Percentiles rank a stretch among this genome's conserved stretches.
These are phyloP conservation scores for Leptura quadrifasciata DNA, from an alignment of 2,888 invertebrate species.

Conservation along the genomic window DNA sequence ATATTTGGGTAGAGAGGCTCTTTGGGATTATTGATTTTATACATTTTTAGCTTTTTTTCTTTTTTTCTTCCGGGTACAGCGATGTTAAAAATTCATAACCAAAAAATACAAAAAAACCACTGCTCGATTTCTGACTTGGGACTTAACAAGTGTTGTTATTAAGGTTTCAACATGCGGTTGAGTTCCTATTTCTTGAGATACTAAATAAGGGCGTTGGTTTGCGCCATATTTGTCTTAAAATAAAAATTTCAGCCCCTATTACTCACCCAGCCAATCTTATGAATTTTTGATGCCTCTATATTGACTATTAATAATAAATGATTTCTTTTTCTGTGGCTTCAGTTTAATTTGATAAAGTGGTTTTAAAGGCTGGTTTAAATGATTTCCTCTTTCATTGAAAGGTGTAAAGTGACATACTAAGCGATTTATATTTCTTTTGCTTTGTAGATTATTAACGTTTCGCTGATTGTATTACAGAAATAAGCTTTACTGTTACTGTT, in stretches of 20 bases:
- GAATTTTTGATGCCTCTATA: constrained; percentile 55
- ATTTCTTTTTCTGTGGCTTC: constrained; percentile 27
- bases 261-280: constrained; percentile 48
- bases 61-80: constrained; percentile 56
- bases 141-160: constrained; percentile 45
- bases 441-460: constrained; percentile 51
- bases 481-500: constrained; percentile 54
- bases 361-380: not conserved
- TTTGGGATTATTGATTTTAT: constrained; percentile 48
- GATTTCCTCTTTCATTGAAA: constrained; percentile 5
- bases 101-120: constrained; percentile 70
- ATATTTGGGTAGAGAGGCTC: constrained; percentile 28
- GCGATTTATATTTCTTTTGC: constrained; percentile 45
- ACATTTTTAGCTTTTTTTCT: constrained; percentile 56
- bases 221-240: constrained; percentile 72
- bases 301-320: constrained; percentile 45
- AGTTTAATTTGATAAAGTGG: constrained; percentile 5
- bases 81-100: constrained; percentile 74
- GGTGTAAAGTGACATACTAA: not conserved
- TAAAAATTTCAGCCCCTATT: constrained; percentile 63
- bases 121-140: constrained; percentile 51
- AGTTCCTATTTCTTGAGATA: constrained; percentile 39
- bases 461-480: constrained; percentile 53
- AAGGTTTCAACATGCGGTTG: constrained; percentile 45
- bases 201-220: constrained; percentile 72